These are phyloP conservation scores for Potamilus streckersoni DNA, from an alignment of 1,140 invertebrate species.

Conservation along the genomic window DNA sequence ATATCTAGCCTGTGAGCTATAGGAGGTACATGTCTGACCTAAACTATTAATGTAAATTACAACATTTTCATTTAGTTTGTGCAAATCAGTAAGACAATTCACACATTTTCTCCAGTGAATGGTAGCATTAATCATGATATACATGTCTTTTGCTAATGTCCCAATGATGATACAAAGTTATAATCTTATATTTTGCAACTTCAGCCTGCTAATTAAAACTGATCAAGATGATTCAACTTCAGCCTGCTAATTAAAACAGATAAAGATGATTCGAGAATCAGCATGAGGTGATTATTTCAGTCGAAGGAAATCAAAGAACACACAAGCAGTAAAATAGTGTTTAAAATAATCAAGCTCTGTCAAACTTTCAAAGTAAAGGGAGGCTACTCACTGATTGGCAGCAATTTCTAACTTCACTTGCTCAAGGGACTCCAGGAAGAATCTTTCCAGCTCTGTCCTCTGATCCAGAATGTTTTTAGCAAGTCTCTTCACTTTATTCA, in stretches of 20 bases:
- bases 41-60: too few relatives aligned
- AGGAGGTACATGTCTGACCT: too few relatives aligned
- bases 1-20: too few relatives aligned
- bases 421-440: conserved; percentile 65
- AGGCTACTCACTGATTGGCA: conserved; percentile 60
- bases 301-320: background rate
- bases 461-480: conserved; percentile 67
- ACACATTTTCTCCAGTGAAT: background rate
- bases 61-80: too few relatives aligned
- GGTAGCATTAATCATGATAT: background rate
- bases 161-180: background rate
- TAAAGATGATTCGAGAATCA: background rate
- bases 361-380: background rate
- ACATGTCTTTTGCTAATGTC: background rate
- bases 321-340: background rate
- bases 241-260: background rate
- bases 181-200: background rate
- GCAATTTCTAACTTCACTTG: conserved; percentile 64
- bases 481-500: conserved; percentile 66
- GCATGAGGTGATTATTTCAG: background rate
- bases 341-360: background rate
- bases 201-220: too few relatives aligned
- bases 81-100: background rate
- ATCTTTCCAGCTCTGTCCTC: conserved; percentile 66
- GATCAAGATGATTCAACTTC: background rate